Base-by-base conservation (phyloP, 1,140 invertebrate species). In the Planococcus citri region DNA sequence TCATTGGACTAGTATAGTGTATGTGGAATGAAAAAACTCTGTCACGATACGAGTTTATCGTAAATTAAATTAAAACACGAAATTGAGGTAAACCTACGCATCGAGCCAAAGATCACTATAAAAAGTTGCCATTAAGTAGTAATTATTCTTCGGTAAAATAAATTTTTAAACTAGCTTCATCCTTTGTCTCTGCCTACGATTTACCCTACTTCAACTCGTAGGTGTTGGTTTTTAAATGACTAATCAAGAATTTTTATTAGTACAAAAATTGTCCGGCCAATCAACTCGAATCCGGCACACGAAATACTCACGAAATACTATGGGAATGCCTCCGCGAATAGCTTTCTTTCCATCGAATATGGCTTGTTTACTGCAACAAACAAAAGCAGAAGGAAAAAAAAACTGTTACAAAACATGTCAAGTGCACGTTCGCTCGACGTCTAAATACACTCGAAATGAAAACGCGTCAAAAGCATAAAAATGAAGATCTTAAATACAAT, bases 341-440 rank as follows among this genome's bases (percentile, higher is more conserved):
- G 92, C 88, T 79, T 94, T 92, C 78, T 95, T 94, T 69, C 92
- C 92, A 84, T 96, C 92, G 81, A 97, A 95, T 29, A 94, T 87
- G 37, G 94, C 91, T 80, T 94, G 88, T 82, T 95, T 94, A 79
- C 93, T 91, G 82, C 73, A 87, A 87, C 75, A 75, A 73, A 24
- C 72, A 74, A 58, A 27, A 24, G 2, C 60, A 64, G 3, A 25
- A 24, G 25, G 17, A 20, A 58, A 58, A 33, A n/a, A n/a, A n/a
- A n/a, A n/a, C n/a, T n/a, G 29, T 33, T 33, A 33, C 29, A 51
- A 37, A 51, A 51, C 41, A 51, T 51, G 41, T 51, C 41, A 51
- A 51, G 17, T n/a, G n/a, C 41, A 51, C 41, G 41, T 51, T 51
- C 41, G 29, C 12, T 33, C 12, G 29, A n/a, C n/a, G n/a, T n/a